Evolutionary conservation across 2,888 invertebrate genomes (phyloP).

Genomic region (Ichneumoninae sp.): DNA sequence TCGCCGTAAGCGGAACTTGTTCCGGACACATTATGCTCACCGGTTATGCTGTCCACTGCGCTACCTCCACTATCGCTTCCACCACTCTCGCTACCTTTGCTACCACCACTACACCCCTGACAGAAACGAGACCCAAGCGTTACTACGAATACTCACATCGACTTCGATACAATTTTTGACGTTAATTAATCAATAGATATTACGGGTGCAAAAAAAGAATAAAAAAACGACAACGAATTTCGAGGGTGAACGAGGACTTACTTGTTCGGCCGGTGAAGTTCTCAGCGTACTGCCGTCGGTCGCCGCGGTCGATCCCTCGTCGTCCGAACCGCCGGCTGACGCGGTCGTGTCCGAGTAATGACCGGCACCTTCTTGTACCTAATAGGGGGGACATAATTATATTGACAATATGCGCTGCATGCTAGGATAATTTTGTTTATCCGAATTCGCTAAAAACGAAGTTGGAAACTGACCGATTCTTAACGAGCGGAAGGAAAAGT

Average conservation of each 20-base stretch:
- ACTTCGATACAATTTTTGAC: slow-evolving; percentile 37
- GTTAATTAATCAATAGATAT: slow-evolving; percentile 1
- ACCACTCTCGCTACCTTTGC: slow-evolving; percentile 84
- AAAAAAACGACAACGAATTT: not conserved
- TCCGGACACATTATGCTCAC: slow-evolving; percentile 94
- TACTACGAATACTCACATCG: slow-evolving; percentile 63
- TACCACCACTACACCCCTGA: slow-evolving; percentile 85
- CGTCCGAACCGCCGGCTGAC: slow-evolving; percentile 95
- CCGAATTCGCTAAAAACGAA: no score
- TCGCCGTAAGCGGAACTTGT: slow-evolving; percentile 96
- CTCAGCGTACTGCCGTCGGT: slow-evolving; percentile 97
- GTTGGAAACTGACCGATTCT: no score
- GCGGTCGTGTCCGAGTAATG: slow-evolving; percentile 92
- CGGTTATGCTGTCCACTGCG: slow-evolving; percentile 95
- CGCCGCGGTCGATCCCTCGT: slow-evolving; percentile 96
- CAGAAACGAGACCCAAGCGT: slow-evolving; percentile 69
- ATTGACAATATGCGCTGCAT: not conserved
- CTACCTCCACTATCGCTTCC: slow-evolving; percentile 97
- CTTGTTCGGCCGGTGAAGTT: slow-evolving; percentile 92
- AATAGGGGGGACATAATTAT: slow-evolving; percentile 48
- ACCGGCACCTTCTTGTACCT: slow-evolving; percentile 81
- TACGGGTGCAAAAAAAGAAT: slow-evolving; percentile 19
- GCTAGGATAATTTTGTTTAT: not conserved
- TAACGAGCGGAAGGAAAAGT: no score
- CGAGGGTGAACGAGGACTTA: slow-evolving; percentile 71